Conservation (phyloP, 2,113 vertebrate genomes). For the Macaca mulatta region DNA sequence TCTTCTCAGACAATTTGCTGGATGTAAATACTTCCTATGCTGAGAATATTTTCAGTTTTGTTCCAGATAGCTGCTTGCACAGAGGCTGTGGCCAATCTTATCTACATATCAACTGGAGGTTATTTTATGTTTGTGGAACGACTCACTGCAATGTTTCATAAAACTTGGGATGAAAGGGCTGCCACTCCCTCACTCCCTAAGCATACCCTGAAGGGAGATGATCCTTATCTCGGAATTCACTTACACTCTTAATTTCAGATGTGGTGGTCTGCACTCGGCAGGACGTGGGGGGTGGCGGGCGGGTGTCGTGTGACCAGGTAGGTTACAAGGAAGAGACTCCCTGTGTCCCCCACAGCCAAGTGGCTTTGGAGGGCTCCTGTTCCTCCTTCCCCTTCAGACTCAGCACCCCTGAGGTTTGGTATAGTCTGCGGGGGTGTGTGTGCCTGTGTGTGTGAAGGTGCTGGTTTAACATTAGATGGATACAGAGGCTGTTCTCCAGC, state of each 20-base stretch:
- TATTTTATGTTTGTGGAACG: background rate
- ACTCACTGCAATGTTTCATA: too few relatives aligned
- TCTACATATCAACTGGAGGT: background rate
- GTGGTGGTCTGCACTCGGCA: background rate
- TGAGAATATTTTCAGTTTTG: background rate
- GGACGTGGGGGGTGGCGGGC: accelerated
- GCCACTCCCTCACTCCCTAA: background rate
- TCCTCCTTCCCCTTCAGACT: background rate
- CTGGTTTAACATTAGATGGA: background rate
- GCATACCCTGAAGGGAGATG: background rate
- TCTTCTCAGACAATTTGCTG: background rate
- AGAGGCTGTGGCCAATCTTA: background rate
- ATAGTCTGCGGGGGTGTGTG: too few relatives aligned
- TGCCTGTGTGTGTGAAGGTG: background rate
- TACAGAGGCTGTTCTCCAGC: background rate
- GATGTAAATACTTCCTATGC: background rate
- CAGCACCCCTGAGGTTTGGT: background rate
- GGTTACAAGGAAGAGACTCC: background rate
- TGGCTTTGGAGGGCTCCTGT: background rate
- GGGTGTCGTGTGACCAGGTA: background rate
- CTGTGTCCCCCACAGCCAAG: background rate
- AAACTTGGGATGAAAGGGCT: too few relatives aligned
- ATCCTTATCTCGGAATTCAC: background rate
- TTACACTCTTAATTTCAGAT: background rate
- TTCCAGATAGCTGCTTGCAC: background rate